A percentile compares a stretch with the other conserved stretches of the same genome.
Conservation (phyloP, 2,113 vertebrate genomes). For the Ciconia stormi region DNA sequence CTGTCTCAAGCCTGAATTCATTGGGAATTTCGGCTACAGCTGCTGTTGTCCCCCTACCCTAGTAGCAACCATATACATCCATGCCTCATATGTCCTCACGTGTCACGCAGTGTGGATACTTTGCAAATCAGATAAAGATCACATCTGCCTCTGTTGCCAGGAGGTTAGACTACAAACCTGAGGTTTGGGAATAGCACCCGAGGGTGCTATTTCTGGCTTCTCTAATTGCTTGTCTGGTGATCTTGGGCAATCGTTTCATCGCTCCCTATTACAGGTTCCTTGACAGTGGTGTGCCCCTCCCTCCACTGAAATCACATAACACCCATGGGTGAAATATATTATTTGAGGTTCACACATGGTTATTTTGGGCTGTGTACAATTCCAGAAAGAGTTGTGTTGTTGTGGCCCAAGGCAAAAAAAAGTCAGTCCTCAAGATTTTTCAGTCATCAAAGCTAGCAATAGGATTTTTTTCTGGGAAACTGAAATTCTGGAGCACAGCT, state of each 20-base stretch:
- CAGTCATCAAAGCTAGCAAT: not conserved
- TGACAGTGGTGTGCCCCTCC: not conserved
- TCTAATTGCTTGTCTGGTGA: not conserved
- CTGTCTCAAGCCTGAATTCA: not conserved
- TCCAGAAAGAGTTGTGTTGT: not conserved
- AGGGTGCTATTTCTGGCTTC: not conserved
- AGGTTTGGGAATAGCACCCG: not conserved
- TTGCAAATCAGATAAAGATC: not conserved
- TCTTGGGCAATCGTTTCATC: not conserved
- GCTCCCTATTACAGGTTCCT: not conserved
- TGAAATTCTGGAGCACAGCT: not conserved
- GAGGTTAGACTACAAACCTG: not conserved
- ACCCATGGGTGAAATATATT: not conserved
- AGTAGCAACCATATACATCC: rapidly evolving
- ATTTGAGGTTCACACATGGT: not conserved
- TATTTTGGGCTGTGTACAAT: not conserved
- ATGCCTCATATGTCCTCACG: rapidly evolving
- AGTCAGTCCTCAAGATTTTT: not conserved
- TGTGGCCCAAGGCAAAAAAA: not conserved
- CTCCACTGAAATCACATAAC: not conserved
- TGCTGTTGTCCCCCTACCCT: not conserved
- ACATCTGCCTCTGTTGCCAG: not conserved
- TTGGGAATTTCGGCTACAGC: not conserved
- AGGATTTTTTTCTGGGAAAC: not conserved
- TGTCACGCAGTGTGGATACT: rapidly evolving